phyloP scores from a whole-genome alignment of 2,888 invertebrate species.

The Euplagia quadripunctaria region DNA sequence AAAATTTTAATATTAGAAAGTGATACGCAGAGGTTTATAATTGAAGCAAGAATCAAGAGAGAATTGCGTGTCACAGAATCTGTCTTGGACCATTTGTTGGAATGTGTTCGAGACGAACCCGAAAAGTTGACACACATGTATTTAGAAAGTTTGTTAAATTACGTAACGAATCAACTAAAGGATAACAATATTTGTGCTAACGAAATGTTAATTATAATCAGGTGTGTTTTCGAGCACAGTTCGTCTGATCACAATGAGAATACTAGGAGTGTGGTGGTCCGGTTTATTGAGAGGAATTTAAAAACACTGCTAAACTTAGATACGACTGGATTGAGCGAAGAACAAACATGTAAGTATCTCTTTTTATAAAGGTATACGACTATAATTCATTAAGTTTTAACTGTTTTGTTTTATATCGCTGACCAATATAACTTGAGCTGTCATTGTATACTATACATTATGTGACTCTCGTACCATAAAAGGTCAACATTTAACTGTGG shows the following conservation, averaged over 20 bases:
- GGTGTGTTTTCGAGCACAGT: conserved; percentile 64
- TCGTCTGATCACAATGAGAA: conserved; percentile 66
- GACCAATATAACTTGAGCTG: too few species aligned
- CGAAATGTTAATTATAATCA: conserved; percentile 59
- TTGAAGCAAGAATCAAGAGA: conserved; percentile 45
- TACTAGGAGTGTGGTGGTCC: conserved; percentile 61
- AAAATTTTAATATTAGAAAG: conserved; percentile 65
- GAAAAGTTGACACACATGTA: conserved; percentile 73
- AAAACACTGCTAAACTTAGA: conserved; percentile 46
- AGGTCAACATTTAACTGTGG: too few species aligned
- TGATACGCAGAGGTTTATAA: conserved; percentile 61
- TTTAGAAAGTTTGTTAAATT: conserved; percentile 65
- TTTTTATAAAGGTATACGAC: too few species aligned
- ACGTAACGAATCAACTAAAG: conserved; percentile 54
- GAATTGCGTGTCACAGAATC: conserved; percentile 20
- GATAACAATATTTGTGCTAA: conserved; percentile 25
- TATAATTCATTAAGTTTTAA: too few species aligned
- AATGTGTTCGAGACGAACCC: conserved; percentile 63
- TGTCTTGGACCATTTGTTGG: conserved; percentile 59
- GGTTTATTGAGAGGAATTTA: conserved; percentile 65
- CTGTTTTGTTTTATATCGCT: too few species aligned
- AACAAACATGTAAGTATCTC: conserved; percentile 65
- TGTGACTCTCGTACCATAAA: too few species aligned
- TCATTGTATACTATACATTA: too few species aligned
- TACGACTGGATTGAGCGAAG: conserved; percentile 40